Base-by-base conservation (phyloP, 2,888 invertebrate species). In the Biston stratarius region DNA sequence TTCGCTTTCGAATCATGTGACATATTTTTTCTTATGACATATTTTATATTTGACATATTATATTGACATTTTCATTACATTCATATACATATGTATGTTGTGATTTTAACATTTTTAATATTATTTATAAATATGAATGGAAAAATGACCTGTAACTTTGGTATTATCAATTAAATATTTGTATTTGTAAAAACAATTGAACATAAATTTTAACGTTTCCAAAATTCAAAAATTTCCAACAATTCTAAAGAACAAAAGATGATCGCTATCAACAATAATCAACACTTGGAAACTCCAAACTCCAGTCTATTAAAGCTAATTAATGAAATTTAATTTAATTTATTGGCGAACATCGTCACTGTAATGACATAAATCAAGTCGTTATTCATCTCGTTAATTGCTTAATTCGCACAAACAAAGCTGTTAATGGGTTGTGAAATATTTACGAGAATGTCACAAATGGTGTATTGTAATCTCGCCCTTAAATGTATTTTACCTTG, bases 361-460 rank as follows among this genome's bases (percentile, higher is more conserved):
- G 60, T 75, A 74, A 79, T 70, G 64, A 75, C 71, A 72, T 77
- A 70, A 75, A 76, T 77, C 65, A 69, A 67, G 61, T 62, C 72
- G 64, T 63, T 68, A 65, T 70, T 76, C 74, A 74, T 76, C 69
- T 64, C 36, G 59, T 52, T 80, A 79, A 81, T 77, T 71, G 72
- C 62, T 74, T 77, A 76, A 76, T 78, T 73, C 71, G 68, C 67
- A 67, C 68, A 69, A 47, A 68, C 69, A 72, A 70, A 67, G 38
- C 53, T 71, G 61, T 67, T 69, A 69, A 70, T 71, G 34, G 61
- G 64, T 48, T 64, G 33, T 48, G 34, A 73, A 78, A 74, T 57
- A 69, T 68, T 59, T 70, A 74, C 72, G 49, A 33, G 45, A 60
- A 60, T 60, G 55, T 57, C 51, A 49, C 55, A 49, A 62, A 33